Percentiles rank a stretch among this genome's conserved stretches.
These are phyloP conservation scores for Calidris pugnax DNA, from an alignment of 2,113 vertebrate genomes.

Conservation along the genomic window DNA sequence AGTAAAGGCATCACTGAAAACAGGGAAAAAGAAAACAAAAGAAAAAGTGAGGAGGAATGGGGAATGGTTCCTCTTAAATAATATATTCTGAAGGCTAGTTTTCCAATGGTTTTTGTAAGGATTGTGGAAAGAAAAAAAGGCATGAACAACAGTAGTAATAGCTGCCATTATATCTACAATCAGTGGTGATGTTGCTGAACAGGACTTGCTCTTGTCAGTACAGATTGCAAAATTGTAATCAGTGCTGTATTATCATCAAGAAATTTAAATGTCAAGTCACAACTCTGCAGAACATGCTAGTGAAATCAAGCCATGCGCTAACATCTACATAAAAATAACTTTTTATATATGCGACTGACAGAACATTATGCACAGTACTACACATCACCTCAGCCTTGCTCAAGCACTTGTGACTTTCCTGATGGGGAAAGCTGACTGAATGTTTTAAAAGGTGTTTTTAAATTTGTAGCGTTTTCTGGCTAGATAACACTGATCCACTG, in stretches of 20 bases:
- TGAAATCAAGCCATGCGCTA: not conserved
- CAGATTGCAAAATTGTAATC: not conserved
- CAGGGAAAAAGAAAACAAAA: constrained; percentile 61
- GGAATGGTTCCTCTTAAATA: constrained; percentile 15
- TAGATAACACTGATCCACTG: not conserved
- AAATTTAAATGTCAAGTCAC: not conserved
- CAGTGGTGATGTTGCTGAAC: not conserved
- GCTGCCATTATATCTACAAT: not conserved
- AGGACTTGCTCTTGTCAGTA: not conserved
- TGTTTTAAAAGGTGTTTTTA: not conserved
- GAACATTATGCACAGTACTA: not conserved
- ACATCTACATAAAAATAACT: not conserved
- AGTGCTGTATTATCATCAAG: not conserved
- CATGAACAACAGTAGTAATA: not conserved
- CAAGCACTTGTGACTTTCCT: not conserved
- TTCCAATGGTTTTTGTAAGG: not conserved
- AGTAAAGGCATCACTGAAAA: constrained; percentile 72
- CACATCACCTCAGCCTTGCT: not conserved
- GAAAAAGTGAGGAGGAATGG: constrained; percentile 57
- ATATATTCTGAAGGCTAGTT: not conserved
- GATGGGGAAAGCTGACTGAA: not conserved
- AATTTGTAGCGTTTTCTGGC: not conserved
- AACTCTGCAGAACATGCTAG: not conserved
- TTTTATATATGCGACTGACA: not conserved
- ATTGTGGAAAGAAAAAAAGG: not conserved